Base-by-base conservation (phyloP, 2,797 vertebrate species). In the Lacerta agilis region DNA sequence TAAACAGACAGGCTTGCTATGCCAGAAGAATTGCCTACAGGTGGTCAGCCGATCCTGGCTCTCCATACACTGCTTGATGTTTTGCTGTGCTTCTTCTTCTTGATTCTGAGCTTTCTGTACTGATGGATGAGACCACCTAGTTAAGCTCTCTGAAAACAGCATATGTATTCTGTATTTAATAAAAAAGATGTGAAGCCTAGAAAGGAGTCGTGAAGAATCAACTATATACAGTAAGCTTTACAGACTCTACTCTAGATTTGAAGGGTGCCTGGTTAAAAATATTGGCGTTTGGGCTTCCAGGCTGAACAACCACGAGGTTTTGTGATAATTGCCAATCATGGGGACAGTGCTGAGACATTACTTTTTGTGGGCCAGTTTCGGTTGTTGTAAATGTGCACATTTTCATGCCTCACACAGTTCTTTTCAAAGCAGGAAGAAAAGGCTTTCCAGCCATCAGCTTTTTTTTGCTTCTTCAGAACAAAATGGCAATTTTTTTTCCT, bases 401-500 rank as follows among this genome's bases (percentile, higher is more conserved):
- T 77, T 80, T 85, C 41, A 36, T 41, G 15, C n/a, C 25, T 41
- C 38, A 45, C 55, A 29, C 3, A 64, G 27, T 23, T 33, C 4
- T 71, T 81, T 27, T 66, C 18, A 27, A 69, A 58, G 18, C 5
- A 33, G 11, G 77, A 80, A 86, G 45, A 20, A 20, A 67, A 69
- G 23, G 33, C n/a, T 87, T 87, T 69, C 23, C 72, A 82, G 61
- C 33, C 3, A 75, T 11, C n/a, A 77, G 33, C 43, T 85, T 45
- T 45, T 33, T 61, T 61, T 83, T 88, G 33, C 58, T 83, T 83
- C 23, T 38, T 33, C 58, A 29, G 36, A 88, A 64, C 20, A 61
- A 88, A 87, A 77, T 77, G 5, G 41, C 43, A 82, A 61, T 58
- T 55, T 55, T 43, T 79, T 25, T 83, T 76, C n/a, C n/a, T 79